Evolutionary conservation across 2,797 vertebrate species (phyloP), one percentile per base, ranked within the genome.

Genomic region (Bradypodion pumilum): DNA sequence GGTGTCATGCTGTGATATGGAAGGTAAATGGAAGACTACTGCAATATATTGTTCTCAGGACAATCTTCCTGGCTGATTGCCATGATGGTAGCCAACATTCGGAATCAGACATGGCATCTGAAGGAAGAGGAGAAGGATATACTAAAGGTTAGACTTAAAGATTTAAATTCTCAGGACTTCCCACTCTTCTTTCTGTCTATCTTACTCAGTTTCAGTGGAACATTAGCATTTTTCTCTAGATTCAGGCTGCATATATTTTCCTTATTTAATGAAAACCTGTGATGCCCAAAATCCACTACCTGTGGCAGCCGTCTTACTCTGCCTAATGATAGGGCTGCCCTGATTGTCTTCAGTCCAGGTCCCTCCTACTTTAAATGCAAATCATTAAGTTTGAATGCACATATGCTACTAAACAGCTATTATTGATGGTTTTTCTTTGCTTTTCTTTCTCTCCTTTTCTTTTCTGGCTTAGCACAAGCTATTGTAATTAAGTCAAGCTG

Each of bases 401-500:
- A 37, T 80, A 78, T n/a, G 86, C 85, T 74, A 87, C 84, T 87
- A 84, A 89, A 74, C n/a, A 85, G 21, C 3, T 72, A 72, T 65
- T 65, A 69, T 25, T 81, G 46, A 19, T 37, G 72, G 81, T 87
- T 76, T 12, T 70, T 70, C 69, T 42, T 12, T 70, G 70, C 69
- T 42, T 56, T 46, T 46, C 44, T 46, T 46, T 56, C 44, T 46
- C 9, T 56, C 42, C 68, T 70, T 21, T 37, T 40, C 37, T 69
- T 69, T 35, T 73, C 80, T 83, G 73, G 25, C 52, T 89, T 37
- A 81, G 75, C 52, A 69, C 78, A 40, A 88, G 80, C 68, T 65
- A 84, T 46, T 46, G 49, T 84, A 88, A 89, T 90, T 88, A 88
- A 84, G 82, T 79, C 1, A 0, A 85, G 83, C 89, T 85, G 84